These are phyloP conservation scores for Enteromius fasciolatus DNA, from an alignment of 2,797 vertebrate genomes.

Conservation along the genomic window DNA sequence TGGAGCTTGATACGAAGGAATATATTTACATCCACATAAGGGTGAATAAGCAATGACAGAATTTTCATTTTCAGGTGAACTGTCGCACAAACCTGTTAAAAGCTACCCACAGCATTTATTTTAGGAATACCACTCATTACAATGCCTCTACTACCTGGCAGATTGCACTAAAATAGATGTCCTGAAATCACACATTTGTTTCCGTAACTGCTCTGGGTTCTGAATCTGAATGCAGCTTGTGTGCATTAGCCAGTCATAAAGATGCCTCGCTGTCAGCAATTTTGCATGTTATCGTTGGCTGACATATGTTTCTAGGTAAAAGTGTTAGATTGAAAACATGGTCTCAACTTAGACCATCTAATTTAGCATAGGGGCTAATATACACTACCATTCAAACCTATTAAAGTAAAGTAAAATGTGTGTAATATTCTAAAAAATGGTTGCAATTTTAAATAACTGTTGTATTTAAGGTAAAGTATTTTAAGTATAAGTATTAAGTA, in stretches of 20 bases:
- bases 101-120: background rate
- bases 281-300: background rate
- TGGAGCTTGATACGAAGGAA: background rate
- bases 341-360: background rate
- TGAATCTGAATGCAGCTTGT: background rate
- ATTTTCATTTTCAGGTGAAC: background rate
- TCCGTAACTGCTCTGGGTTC: constrained; percentile 2
- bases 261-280: background rate
- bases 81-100: background rate
- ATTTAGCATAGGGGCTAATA: background rate
- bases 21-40: background rate
- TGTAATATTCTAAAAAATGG: background rate
- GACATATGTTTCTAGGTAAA: background rate
- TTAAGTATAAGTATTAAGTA: no score
- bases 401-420: background rate
- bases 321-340: background rate
- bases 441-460: background rate
- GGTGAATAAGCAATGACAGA: background rate
- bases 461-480: no score
- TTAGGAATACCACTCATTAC: background rate
- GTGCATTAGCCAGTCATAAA: background rate
- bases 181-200: constrained; percentile 11
- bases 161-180: constrained; percentile 9
- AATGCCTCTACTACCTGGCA: constrained; percentile 12
- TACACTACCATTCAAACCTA: background rate